Conservation (phyloP, 2,888 invertebrate genomes). For the Phalangium opilio region DNA sequence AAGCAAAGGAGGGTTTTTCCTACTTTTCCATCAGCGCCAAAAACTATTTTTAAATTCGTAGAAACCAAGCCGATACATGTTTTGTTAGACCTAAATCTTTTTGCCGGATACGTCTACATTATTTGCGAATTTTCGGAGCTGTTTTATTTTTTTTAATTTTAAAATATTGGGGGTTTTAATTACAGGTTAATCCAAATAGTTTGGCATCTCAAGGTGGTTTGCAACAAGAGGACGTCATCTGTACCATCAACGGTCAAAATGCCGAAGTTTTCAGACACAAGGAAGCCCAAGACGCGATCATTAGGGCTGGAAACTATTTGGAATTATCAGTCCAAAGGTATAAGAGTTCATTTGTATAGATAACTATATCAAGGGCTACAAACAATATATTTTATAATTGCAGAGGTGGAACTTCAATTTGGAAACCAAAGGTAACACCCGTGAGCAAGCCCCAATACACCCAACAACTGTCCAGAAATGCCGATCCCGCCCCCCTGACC, state of each 20-base stretch:
- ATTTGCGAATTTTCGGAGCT: too few species aligned
- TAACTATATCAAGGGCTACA: too few species aligned
- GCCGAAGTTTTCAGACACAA: slow-evolving; percentile 78
- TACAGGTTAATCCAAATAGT: slow-evolving; percentile 82
- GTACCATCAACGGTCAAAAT: slow-evolving; percentile 72
- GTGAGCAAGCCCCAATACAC: slow-evolving; percentile 31
- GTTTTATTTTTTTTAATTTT: too few species aligned
- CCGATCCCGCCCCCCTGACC: slow-evolving; percentile 53
- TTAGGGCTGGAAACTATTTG: slow-evolving; percentile 68
- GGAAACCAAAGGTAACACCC: slow-evolving; percentile 78
- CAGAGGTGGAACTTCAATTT: slow-evolving; percentile 67
- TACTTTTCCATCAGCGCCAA: too few species aligned
- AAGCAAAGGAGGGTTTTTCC: too few species aligned
- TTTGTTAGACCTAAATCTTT: too few species aligned
- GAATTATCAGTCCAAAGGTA: slow-evolving; percentile 82
- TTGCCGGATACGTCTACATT: too few species aligned
- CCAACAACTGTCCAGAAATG: slow-evolving; percentile 33
- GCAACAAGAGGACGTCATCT: slow-evolving; percentile 79
- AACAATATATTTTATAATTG: too few species aligned
- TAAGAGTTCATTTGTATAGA: too few species aligned
- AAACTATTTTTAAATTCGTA: too few species aligned
- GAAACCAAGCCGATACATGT: too few species aligned
- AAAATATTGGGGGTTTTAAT: neutral
- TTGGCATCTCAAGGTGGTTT: slow-evolving; percentile 87
- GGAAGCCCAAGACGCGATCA: slow-evolving; percentile 87